phyloP scores from a whole-genome alignment of 2,888 invertebrate species.

The Acleris laterana region DNA sequence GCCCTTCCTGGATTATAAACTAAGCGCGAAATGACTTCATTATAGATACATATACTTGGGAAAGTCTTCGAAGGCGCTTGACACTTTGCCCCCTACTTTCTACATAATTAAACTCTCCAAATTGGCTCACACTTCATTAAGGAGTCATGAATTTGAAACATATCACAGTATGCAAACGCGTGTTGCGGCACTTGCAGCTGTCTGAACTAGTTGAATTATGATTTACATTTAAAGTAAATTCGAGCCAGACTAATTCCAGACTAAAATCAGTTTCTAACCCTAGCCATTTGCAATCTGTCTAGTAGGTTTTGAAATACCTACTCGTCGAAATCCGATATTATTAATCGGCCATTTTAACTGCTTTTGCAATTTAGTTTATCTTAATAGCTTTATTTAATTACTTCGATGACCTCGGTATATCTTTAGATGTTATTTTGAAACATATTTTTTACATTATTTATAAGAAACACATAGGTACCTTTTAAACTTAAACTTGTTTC shows the following conservation, averaged over 20 bases:
- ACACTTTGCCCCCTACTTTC: conserved; percentile 46
- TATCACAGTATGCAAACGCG: conserved; percentile 1
- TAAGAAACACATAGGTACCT: too few relatives aligned
- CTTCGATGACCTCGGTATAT: background rate
- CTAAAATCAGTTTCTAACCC: background rate
- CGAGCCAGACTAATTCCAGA: background rate
- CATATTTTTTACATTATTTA: too few relatives aligned
- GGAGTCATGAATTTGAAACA: conserved; percentile 36
- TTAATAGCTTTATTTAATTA: background rate
- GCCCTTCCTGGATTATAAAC: conserved; percentile 29
- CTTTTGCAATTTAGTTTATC: background rate
- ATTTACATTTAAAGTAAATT: too few relatives aligned
- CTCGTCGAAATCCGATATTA: background rate
- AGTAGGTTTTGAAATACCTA: background rate
- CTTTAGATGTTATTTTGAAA: background rate
- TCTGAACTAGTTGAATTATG: background rate
- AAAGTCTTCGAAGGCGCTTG: conserved; percentile 53
- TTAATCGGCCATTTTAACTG: background rate
- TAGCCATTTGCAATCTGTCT: conserved; percentile 1
- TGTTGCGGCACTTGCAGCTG: background rate
- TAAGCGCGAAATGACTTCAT: conserved; percentile 31
- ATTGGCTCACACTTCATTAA: conserved; percentile 55
- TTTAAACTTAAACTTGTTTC: too few relatives aligned
- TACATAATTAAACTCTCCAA: conserved; percentile 61
- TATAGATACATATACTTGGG: conserved; percentile 59